These are phyloP conservation scores for Tenthredo mesomela DNA, from an alignment of 2,888 invertebrate species.

Conservation along the genomic window DNA sequence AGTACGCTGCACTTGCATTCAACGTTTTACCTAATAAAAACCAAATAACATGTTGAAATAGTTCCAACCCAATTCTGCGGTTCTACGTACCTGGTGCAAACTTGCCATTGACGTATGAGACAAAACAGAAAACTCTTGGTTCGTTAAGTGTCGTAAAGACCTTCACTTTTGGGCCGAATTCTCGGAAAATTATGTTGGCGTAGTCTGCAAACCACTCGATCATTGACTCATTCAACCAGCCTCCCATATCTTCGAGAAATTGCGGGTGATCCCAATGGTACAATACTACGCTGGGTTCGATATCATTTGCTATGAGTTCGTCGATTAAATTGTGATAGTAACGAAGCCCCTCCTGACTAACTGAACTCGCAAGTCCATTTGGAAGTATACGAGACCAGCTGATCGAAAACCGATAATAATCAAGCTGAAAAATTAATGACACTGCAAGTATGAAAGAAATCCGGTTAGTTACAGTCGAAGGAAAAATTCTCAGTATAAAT, in stretches of 20 bases:
- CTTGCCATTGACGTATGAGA: slow-evolving; percentile 79
- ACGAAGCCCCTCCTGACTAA: slow-evolving; percentile 86
- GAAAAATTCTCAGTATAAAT: not conserved
- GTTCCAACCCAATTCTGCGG: not conserved
- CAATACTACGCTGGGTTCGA: slow-evolving; percentile 82
- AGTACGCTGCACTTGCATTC: slow-evolving; percentile 80
- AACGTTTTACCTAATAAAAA: not conserved
- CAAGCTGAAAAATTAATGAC: slow-evolving; percentile 60
- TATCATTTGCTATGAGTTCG: slow-evolving; percentile 81
- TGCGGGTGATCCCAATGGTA: slow-evolving; percentile 82
- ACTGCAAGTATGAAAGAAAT: not conserved
- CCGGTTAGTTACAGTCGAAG: not conserved
- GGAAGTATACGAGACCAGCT: slow-evolving; percentile 67
- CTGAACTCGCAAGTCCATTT: slow-evolving; percentile 76
- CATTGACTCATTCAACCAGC: slow-evolving; percentile 85
- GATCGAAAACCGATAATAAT: slow-evolving; percentile 62
- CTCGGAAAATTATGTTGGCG: slow-evolving; percentile 81
- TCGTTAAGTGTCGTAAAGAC: slow-evolving; percentile 90
- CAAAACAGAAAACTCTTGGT: slow-evolving; percentile 81
- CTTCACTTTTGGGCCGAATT: slow-evolving; percentile 83
- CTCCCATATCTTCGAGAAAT: slow-evolving; percentile 83
- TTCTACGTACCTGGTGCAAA: slow-evolving; percentile 60
- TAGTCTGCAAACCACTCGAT: slow-evolving; percentile 84
- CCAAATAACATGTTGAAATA: not conserved
- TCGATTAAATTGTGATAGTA: slow-evolving; percentile 90